phyloP scores from a whole-genome alignment of 2,113 vertebrate species.

The Chroicocephalus ridibundus region DNA sequence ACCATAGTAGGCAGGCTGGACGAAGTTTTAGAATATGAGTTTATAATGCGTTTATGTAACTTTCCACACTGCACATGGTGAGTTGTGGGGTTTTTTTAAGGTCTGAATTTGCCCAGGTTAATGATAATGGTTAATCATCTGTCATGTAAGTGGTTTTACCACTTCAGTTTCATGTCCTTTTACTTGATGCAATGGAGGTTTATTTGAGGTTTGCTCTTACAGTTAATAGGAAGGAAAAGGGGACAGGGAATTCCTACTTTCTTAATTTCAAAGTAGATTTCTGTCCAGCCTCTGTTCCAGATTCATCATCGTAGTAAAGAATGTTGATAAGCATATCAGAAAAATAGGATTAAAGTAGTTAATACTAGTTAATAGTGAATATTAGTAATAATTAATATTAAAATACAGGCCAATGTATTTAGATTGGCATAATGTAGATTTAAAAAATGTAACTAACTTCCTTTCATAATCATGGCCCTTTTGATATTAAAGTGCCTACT shows the following conservation, averaged over 20 bases:
- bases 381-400: no score
- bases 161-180: not conserved
- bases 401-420: not conserved
- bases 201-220: not conserved
- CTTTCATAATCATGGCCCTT: not conserved
- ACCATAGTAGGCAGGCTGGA: not conserved
- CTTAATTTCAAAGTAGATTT: not conserved
- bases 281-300: not conserved
- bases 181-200: not conserved
- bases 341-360: not conserved
- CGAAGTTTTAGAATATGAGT: not conserved
- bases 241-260: not conserved
- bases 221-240: not conserved
- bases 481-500: not conserved
- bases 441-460: not conserved
- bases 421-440: not conserved
- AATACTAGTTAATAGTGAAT: no score
- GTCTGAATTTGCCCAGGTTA: not conserved
- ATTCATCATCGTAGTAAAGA: not conserved
- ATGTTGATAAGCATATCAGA: not conserved
- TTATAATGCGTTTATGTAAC: not conserved
- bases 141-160: not conserved
- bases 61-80: not conserved
- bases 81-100: not conserved
- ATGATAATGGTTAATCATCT: fast-evolving